These are phyloP conservation scores for Muntiacus reevesi DNA, from an alignment of 2,113 vertebrate species.

Conservation along the genomic window DNA sequence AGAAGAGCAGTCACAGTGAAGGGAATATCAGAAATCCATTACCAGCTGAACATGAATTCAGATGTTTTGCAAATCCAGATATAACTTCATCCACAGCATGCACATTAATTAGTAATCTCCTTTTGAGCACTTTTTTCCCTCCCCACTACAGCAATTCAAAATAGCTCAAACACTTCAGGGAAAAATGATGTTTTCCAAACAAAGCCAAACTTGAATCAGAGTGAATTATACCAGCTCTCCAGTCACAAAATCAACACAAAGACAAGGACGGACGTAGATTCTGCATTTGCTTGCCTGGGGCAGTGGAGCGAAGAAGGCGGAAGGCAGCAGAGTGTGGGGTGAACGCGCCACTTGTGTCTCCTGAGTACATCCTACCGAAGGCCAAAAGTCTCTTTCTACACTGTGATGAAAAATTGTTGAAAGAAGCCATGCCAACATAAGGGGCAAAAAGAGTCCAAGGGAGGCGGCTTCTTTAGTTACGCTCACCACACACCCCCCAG, in stretches of 20 bases:
- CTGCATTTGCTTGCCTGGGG: background rate
- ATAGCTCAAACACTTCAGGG: background rate
- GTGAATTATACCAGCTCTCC: background rate
- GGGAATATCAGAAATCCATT: background rate
- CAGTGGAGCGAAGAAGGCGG: background rate
- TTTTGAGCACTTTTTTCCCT: background rate
- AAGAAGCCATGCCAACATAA: background rate
- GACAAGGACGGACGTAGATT: background rate
- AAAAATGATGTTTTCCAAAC: background rate
- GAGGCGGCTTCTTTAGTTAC: background rate
- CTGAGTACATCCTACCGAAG: background rate
- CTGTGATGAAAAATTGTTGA: background rate
- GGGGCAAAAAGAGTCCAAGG: background rate
- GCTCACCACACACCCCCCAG: accelerated
- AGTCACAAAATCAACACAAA: background rate
- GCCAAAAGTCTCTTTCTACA: background rate
- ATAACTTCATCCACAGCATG: background rate
- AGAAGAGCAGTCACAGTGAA: background rate
- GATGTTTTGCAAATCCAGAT: background rate
- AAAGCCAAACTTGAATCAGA: background rate
- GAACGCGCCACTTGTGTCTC: background rate
- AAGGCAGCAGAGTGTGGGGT: background rate
- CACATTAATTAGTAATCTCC: background rate
- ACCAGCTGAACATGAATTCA: background rate
- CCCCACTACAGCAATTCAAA: background rate